Base-by-base conservation (phyloP, 2,888 invertebrate species). In the Stenurella melanura region DNA sequence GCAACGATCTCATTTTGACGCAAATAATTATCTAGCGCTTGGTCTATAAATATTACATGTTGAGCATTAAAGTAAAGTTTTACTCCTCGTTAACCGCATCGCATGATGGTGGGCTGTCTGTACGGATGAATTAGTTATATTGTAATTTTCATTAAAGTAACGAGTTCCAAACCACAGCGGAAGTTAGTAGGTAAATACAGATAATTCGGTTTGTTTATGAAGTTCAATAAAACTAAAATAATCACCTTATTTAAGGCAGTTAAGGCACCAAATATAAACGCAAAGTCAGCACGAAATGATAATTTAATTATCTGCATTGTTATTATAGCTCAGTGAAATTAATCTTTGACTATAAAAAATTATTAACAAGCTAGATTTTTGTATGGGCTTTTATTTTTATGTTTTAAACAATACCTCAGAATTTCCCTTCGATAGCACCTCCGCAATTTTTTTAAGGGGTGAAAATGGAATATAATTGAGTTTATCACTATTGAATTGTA, bases 101-200 rank as follows among this genome's bases (percentile, higher is more conserved):
- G 76, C 79, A 76, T 79, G 79, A 26, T 60, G 26, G 18, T 11
- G 42, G 34, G 74, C 73, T 64, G 71, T 79, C 72, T 74, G 73
- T 70, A 60, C 11, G 34, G 19, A 73, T 63, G 76, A 75, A 79
- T 79, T 79, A 79, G 77, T 77, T 79, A 74, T 74, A 76, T 75
- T 68, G 73, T 67, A 75, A 75, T 78, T 79, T 78, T 79, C 77
- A 80, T 79, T 80, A 77, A 78, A 75, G 67, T 76, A 69, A 80
- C 75, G 74, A 74, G 74, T 38, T 70, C 34, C 38, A 72, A 74
- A 50, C 74, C 74, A 72, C 74, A 76, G 74, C 60, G 34, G n/a
- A 9, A 26, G 71, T 18, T 71, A 42, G 66, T 19, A 15, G 71
- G 71, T 61, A 21, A 57, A 56, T 50, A 30, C 17, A 61, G 57